Conservation (phyloP, 2,888 invertebrate species). For the Copidosoma aretas region DNA sequence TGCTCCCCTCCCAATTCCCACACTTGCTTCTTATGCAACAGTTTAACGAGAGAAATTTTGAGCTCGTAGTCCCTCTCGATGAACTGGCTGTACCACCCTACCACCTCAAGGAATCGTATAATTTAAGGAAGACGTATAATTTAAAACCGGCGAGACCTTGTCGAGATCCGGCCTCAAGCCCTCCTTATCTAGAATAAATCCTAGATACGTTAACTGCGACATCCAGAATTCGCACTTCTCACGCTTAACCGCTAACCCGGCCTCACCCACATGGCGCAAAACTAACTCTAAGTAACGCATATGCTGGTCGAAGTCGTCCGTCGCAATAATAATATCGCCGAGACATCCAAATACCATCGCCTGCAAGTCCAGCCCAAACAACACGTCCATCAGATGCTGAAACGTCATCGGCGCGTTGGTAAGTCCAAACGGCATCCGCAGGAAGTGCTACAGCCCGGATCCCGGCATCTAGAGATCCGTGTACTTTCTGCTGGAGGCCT, state of each 20-base stretch:
- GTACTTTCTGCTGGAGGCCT: neutral
- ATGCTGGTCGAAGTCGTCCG: constrained; percentile 35
- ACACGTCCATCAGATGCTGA: constrained; percentile 35
- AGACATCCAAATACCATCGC: constrained; percentile 32
- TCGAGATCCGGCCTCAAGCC: constrained; percentile 38
- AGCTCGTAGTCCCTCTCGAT: neutral
- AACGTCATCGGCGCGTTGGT: constrained; percentile 40
- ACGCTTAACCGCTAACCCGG: neutral
- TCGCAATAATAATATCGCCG: constrained; percentile 36
- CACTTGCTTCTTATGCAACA: neutral
- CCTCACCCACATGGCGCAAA: neutral
- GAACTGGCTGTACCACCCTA: constrained; percentile 31
- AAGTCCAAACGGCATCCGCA: constrained; percentile 22
- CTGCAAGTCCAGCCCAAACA: constrained; percentile 41
- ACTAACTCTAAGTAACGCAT: constrained; percentile 8
- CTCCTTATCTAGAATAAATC: constrained; percentile 28
- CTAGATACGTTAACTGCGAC: neutral
- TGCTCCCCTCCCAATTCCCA: neutral
- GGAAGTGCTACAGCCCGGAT: neutral
- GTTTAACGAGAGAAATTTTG: neutral
- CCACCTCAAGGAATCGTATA: neutral
- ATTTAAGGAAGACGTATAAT: constrained; percentile 4
- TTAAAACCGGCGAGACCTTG: constrained; percentile 16
- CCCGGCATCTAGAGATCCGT: neutral
- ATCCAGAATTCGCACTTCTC: constrained; percentile 2